A percentile compares a stretch with the other conserved stretches of the same genome.
Evolutionary conservation across 2,797 vertebrate species (phyloP).

Genomic region (Hydrolagus colliei): DNA sequence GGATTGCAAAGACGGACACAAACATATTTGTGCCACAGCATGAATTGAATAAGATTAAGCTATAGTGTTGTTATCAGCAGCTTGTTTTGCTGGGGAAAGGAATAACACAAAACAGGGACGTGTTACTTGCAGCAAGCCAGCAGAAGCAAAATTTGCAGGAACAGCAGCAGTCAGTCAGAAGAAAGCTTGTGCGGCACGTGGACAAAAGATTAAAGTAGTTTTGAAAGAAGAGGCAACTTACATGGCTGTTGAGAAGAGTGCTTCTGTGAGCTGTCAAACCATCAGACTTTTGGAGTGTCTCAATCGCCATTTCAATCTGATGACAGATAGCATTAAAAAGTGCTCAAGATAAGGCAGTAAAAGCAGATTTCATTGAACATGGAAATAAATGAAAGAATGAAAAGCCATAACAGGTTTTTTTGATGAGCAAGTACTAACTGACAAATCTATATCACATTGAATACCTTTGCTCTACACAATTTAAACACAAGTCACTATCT

Average conservation of each 20-base stretch:
- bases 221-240: conserved; percentile 68
- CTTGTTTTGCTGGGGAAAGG: background rate
- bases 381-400: conserved; percentile 58
- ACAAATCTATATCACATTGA: background rate
- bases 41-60: too few relatives aligned
- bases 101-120: background rate
- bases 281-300: conserved; percentile 77
- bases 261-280: conserved; percentile 75
- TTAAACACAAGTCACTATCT: background rate
- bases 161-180: conserved; percentile 53
- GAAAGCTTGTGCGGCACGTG: background rate
- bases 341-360: conserved; percentile 71
- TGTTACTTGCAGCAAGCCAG: conserved; percentile 51
- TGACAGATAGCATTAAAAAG: conserved; percentile 74
- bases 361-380: conserved; percentile 57
- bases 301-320: conserved; percentile 80
- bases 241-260: conserved; percentile 77
- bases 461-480: background rate
- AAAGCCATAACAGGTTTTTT: conserved; percentile 48
- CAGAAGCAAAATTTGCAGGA: conserved; percentile 55
- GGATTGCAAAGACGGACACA: background rate
- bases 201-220: conserved; percentile 47
- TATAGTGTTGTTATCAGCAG: too few relatives aligned
- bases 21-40: background rate
- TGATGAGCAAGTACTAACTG: conserved; percentile 13